Conservation (phyloP, 2,113 vertebrate species). For the Muscicapa adusta region DNA sequence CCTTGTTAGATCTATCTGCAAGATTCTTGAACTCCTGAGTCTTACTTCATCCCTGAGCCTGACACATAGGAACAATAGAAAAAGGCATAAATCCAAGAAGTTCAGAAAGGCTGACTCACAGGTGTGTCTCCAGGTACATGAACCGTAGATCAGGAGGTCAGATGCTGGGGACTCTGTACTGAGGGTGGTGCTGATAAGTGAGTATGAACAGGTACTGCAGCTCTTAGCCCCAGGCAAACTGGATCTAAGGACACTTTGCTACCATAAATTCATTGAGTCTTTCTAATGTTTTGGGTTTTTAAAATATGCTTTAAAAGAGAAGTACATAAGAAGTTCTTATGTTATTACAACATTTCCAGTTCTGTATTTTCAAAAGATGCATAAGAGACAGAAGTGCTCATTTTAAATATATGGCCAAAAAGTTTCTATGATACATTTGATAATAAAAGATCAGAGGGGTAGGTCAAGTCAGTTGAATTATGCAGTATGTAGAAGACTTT, state of each 20-base stretch:
- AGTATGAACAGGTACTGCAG: neutral
- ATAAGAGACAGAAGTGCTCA: neutral
- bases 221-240: neutral
- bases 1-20: fast-evolving
- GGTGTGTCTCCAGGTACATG: neutral
- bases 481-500: neutral
- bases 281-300: neutral
- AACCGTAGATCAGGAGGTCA: neutral
- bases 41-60: neutral
- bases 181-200: neutral
- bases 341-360: neutral
- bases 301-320: neutral
- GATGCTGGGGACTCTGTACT: neutral
- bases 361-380: neutral
- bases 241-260: neutral
- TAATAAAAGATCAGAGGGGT: conserved; percentile 1
- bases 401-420: neutral
- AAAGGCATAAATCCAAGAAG: neutral
- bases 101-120: neutral
- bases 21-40: neutral
- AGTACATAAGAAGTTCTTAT: neutral
- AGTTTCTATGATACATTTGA: neutral
- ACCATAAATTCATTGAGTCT: neutral
- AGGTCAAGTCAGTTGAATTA: conserved; percentile 23
- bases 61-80: neutral